Evolutionary conservation across 2,888 invertebrate species (phyloP).

Genomic region (Synergus itoensis): DNA sequence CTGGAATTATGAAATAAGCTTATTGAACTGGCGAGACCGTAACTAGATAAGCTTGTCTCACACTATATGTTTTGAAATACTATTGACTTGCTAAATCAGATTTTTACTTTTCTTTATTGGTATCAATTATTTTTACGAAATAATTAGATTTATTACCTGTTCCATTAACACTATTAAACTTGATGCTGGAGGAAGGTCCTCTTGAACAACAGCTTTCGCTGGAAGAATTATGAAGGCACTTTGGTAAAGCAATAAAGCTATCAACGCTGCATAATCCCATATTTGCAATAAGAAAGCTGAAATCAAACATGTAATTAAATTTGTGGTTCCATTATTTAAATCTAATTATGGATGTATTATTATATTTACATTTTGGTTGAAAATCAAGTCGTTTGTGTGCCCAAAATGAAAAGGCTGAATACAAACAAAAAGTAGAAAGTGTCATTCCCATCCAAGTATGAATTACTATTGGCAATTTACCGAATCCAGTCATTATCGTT

Average conservation of each 20-base stretch:
- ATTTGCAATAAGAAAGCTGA: slow-evolving; percentile 70
- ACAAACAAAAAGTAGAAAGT: slow-evolving; percentile 76
- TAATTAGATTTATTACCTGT: slow-evolving; percentile 77
- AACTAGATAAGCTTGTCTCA: not conserved
- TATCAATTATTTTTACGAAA: not conserved
- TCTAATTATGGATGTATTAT: slow-evolving; percentile 9
- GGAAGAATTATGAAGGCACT: slow-evolving; percentile 76
- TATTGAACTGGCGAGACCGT: not conserved
- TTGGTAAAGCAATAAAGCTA: slow-evolving; percentile 73
- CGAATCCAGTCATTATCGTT: slow-evolving; percentile 81
- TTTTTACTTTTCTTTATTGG: not conserved
- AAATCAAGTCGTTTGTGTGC: slow-evolving; percentile 70
- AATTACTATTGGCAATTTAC: slow-evolving; percentile 81
- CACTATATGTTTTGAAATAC: not conserved
- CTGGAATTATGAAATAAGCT: not conserved
- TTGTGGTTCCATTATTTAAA: slow-evolving; percentile 15
- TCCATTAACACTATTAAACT: slow-evolving; percentile 80
- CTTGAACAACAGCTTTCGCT: slow-evolving; percentile 73
- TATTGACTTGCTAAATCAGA: not conserved
- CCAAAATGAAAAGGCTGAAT: slow-evolving; percentile 79
- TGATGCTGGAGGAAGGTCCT: slow-evolving; percentile 80
- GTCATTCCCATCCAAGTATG: slow-evolving; percentile 81
- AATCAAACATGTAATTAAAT: slow-evolving; percentile 54
- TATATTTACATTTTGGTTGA: slow-evolving; percentile 67
- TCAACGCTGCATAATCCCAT: slow-evolving; percentile 77